Conservation (phyloP, 1,140 invertebrate genomes). For the Drosophila aff. region DNA sequence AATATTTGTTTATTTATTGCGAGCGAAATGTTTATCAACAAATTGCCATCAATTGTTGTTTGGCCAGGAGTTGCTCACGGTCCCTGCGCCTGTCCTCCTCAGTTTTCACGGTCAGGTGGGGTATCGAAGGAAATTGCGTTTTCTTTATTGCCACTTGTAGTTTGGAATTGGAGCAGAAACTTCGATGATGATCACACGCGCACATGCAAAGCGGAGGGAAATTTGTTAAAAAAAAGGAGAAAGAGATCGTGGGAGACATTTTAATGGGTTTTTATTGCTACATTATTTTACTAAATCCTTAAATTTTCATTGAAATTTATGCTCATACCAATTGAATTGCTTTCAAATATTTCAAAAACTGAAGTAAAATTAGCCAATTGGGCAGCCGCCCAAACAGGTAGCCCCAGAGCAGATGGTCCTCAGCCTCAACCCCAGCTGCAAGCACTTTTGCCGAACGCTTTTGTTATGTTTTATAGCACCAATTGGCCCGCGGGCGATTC, state of each 20-base stretch:
- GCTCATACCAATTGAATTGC: constrained; percentile 25
- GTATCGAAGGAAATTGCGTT: constrained; percentile 23
- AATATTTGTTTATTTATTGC: constrained; percentile 84
- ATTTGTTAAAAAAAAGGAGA: not conserved
- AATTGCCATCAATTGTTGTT: constrained; percentile 83
- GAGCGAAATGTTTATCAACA: constrained; percentile 85
- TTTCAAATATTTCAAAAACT: constrained; percentile 35
- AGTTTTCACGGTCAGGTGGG: constrained; percentile 20
- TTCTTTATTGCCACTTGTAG: constrained; percentile 47
- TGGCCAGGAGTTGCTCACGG: constrained; percentile 27
- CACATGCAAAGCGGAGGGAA: constrained; percentile 26
- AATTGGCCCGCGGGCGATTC: constrained; percentile 67
- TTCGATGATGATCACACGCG: constrained; percentile 21
- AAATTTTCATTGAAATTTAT: not conserved
- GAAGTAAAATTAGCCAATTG: constrained; percentile 15
- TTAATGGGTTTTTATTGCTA: not conserved
- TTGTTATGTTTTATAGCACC: constrained; percentile 71
- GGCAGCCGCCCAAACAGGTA: constrained; percentile 26
- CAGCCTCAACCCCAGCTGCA: constrained; percentile 9
- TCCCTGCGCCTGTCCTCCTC: not conserved
- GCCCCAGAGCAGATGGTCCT: not conserved
- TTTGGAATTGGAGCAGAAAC: constrained; percentile 42
- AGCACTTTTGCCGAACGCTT: constrained; percentile 10
- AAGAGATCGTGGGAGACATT: constrained; percentile 34
- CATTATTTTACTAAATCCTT: not conserved